phyloP scores from a whole-genome alignment of 2,888 invertebrate genomes.

The Erynnis tages region DNA sequence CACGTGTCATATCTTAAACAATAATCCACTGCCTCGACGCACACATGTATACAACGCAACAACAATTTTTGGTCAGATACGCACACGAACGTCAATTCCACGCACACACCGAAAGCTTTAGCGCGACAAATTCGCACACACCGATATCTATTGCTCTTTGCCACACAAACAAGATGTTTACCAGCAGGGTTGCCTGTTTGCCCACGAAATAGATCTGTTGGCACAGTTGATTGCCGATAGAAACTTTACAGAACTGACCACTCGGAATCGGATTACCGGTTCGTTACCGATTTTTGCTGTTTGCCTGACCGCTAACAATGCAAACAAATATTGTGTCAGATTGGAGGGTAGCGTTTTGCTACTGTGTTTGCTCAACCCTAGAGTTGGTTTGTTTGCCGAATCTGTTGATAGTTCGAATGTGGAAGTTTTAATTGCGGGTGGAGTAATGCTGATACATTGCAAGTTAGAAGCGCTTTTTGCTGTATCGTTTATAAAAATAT shows the following conservation, averaged over 20 bases:
- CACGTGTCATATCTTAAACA: too few relatives aligned
- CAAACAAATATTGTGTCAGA: constrained; percentile 55
- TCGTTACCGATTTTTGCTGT: constrained; percentile 72
- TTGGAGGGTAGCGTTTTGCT: constrained; percentile 38
- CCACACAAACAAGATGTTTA: constrained; percentile 30
- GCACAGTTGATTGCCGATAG: constrained; percentile 74
- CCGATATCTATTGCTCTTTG: neutral
- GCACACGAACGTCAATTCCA: neutral
- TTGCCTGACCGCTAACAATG: constrained; percentile 66
- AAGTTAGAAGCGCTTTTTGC: too few relatives aligned
- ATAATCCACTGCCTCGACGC: too few relatives aligned
- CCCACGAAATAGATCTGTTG: constrained; percentile 71
- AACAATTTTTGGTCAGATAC: too few relatives aligned
- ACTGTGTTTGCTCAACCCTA: constrained; percentile 51
- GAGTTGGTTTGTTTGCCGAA: constrained; percentile 35
- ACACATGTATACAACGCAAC: too few relatives aligned
- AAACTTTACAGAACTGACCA: constrained; percentile 72
- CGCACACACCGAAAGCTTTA: neutral
- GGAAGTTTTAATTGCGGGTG: constrained; percentile 35
- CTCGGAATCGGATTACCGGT: constrained; percentile 72
- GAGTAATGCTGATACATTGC: constrained; percentile 12
- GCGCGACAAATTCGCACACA: neutral
- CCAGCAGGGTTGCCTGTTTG: constrained; percentile 57
- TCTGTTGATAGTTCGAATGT: constrained; percentile 33
- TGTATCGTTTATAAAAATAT: too few relatives aligned